Base-by-base conservation (phyloP, 30 jellyfish, hydroid and myxozoan species). In the Cassiopea xamachana region DNA sequence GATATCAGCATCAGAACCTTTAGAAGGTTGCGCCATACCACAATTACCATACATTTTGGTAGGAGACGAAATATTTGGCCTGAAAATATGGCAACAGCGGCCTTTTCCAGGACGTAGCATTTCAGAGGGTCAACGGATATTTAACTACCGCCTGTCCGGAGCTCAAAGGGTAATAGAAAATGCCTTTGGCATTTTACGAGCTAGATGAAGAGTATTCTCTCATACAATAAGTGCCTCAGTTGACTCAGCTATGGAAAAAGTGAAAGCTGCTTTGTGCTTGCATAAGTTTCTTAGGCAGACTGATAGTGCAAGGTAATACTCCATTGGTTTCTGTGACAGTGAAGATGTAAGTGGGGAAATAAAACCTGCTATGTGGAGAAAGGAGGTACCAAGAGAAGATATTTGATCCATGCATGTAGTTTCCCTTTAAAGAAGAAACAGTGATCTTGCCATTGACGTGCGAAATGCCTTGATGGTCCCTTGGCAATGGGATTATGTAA, bases 51-150 rank as follows among this genome's bases (percentile, higher is more conserved):
- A 86, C 64, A 59, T 77, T 46, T 87, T 87, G 44, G 55, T 87
- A 58, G 95, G 92, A 7, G 95, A 87, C 62, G 95, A 60, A 44
- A 79, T 87, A 3, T 87, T 87, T 68, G 92, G 93, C 12, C 72
- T 87, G 64, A 87, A 87, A 87, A 86, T 93, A 2, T 77, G 93
- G 95, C 71, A 75, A 72, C 59, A 75, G 43, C 78, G 62, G 72
- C 94, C 94, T 2, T 86, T 9, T 49, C 92, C 95, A 15, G 91
- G 85, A 17, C 80, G 60, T 44, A 62, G 69, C 16, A 71, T 87
- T 44, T 70, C 71, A 39, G 91, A 86, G 55, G 92, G 77, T 12
- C 79, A 76, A 58, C 27, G 86, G 19, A 69, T 79, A 61, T 87
- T 12, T 68, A 78, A 87, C 48, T 87, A 87, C 95, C 48, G 95